Percentiles rank a stretch among this genome's conserved stretches.
phyloP scores from a whole-genome alignment of 1,140 invertebrate species.

The Monochamus saltuarius region DNA sequence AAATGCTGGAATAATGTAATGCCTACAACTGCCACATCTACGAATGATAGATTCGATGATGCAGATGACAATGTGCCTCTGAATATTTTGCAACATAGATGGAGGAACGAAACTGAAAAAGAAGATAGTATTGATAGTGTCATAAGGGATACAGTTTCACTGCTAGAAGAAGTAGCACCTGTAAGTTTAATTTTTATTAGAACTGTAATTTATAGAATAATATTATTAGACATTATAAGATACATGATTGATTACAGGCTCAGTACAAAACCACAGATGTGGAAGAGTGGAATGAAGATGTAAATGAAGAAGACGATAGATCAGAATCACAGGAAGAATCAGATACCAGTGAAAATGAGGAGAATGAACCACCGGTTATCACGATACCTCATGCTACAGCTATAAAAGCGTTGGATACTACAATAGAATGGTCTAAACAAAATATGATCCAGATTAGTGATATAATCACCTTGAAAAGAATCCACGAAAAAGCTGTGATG shows the following conservation, averaged over 20 bases:
- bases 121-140: neutral
- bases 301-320: neutral
- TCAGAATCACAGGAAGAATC: conserved; percentile 7
- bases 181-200: conserved; percentile 9
- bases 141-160: neutral
- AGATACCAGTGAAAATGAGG: conserved; percentile 5
- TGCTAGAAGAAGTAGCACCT: conserved; percentile 14
- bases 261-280: conserved; percentile 6
- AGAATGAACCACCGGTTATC: neutral
- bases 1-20: conserved; percentile 32
- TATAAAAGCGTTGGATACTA: conserved; percentile 11
- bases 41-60: neutral
- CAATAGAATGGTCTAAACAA: conserved; percentile 18
- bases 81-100: conserved; percentile 7
- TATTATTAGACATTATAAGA: conserved; percentile 6
- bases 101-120: conserved; percentile 3
- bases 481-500: no score
- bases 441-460: conserved; percentile 19
- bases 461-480: neutral
- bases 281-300: conserved; percentile 14
- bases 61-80: conserved; percentile 21
- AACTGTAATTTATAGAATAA: neutral
- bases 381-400: conserved; percentile 14
- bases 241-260: neutral
- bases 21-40: conserved; percentile 12